These are phyloP conservation scores for Sylvia borin DNA, from an alignment of 2,797 vertebrate species.

Conservation along the genomic window DNA sequence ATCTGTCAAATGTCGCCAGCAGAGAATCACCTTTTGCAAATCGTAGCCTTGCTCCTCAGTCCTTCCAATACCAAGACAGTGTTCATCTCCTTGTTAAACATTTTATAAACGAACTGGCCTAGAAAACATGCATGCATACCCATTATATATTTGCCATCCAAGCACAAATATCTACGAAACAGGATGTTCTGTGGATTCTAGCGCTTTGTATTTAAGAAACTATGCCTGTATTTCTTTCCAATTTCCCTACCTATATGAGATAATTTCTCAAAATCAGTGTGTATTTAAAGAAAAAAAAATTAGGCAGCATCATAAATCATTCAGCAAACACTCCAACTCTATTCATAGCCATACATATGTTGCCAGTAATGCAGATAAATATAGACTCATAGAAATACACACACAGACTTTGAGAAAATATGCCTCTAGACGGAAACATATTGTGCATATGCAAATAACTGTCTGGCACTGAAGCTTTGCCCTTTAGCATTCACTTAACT, in stretches of 20 bases:
- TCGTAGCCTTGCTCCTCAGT: not conserved
- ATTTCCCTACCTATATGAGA: not conserved
- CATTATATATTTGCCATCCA: not conserved
- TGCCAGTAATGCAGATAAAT: conserved; percentile 79
- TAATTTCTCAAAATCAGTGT: not conserved
- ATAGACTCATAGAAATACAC: conserved; percentile 78
- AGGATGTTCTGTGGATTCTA: not conserved
- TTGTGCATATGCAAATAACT: conserved; percentile 81
- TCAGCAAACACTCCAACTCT: conserved; percentile 70
- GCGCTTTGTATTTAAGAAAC: not conserved
- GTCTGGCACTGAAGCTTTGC: conserved; percentile 78
- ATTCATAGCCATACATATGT: conserved; percentile 79
- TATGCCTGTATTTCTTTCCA: not conserved
- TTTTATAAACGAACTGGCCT: not conserved
- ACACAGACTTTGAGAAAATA: conserved; percentile 75
- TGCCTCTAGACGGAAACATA: conserved; percentile 80
- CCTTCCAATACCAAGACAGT: not conserved
- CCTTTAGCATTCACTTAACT: conserved; percentile 77
- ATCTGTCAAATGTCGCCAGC: not conserved
- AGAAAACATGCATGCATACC: not conserved
- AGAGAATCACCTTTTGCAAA: not conserved
- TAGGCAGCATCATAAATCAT: conserved; percentile 64
- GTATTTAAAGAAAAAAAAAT: conserved; percentile 49
- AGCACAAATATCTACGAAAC: not conserved
- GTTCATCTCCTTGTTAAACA: conserved; percentile 2